phyloP scores from a whole-genome alignment of 23 tunicate species.

The Diplosoma virens region DNA sequence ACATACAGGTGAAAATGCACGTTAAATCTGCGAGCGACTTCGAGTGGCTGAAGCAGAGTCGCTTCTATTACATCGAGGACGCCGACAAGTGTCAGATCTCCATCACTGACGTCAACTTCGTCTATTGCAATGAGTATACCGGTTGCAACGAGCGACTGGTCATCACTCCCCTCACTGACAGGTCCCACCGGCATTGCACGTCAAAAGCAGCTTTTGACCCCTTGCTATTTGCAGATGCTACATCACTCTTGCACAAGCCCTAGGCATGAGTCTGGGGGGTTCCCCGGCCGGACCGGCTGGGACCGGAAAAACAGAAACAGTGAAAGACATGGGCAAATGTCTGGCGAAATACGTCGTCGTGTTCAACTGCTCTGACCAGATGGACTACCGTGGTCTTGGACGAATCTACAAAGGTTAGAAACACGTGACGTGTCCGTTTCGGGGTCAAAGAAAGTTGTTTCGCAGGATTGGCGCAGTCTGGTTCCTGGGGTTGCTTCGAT shows the following conservation, averaged over 20 bases:
- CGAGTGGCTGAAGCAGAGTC: slow-evolving; percentile 81
- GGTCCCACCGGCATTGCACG: too few species aligned
- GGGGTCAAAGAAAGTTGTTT: background rate
- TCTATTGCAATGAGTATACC: slow-evolving; percentile 80
- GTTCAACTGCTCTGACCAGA: slow-evolving; percentile 92
- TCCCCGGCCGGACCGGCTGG: slow-evolving; percentile 95
- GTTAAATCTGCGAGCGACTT: slow-evolving; percentile 72
- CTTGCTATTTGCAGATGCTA: slow-evolving; percentile 49
- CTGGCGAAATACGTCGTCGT: slow-evolving; percentile 89
- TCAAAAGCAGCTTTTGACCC: background rate
- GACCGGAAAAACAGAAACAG: slow-evolving; percentile 89
- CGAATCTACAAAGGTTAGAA: slow-evolving; percentile 82
- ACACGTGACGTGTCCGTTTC: background rate
- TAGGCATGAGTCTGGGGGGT: slow-evolving; percentile 88
- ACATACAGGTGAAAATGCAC: slow-evolving; percentile 50
- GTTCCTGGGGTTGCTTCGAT: slow-evolving; percentile 92
- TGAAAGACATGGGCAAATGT: slow-evolving; percentile 91
- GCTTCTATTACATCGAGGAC: slow-evolving; percentile 88
- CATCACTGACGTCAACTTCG: slow-evolving; percentile 80
- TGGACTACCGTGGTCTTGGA: slow-evolving; percentile 93
- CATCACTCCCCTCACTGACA: slow-evolving; percentile 86
- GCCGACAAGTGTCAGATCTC: slow-evolving; percentile 82
- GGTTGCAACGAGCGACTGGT: slow-evolving; percentile 86
- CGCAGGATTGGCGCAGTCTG: slow-evolving; percentile 76
- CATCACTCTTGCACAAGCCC: slow-evolving; percentile 83